Evolutionary conservation across 2,888 invertebrate species (phyloP), one percentile per base, ranked within the genome.

Genomic region (Argyra leucocephala): DNA sequence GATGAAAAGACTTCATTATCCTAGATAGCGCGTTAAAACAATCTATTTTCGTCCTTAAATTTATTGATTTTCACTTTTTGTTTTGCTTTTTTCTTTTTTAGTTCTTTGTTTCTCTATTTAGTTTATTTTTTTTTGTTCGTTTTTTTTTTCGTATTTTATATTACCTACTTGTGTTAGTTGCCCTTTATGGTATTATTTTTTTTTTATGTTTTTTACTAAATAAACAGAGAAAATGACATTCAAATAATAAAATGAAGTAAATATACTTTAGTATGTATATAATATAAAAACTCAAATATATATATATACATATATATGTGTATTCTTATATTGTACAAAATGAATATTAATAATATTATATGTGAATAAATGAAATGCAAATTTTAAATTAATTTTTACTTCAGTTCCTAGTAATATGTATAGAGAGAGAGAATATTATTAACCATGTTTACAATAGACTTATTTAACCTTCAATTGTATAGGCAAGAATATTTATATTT

Each of bases 1-100:
- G 10, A 48, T 48, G 31, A 31, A 12, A n/a, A 48, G 48, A 48
- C 48, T 48, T 48, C 18, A 48, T 48, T 31, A 48, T 15, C 48
- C 2, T 48, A 48, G 48, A 48, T 48, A 48, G 18, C 48, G 18
- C 48, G 48, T 48, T 48, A 48, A 48, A 48, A 48, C n/a, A 18
- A 48, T 48, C 15, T 48, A 48, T 48, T 48, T 48, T 48, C n/a
- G 48, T 48, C 48, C 48, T 48, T 48, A 48, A 48, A 48, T 48
- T 48, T 48, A 48, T 48, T 48, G 48, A 48, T 48, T 48, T 48
- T 48, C 48, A 31, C 7, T 10, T 48, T 48, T 48, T 18, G 4
- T 3, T 18, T 48, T 37, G 5, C 31, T 37, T 37, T 48, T 48
- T 48, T 5, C 48, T 18, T 48, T 48, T 48, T 48, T 5, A 48